Base-by-base conservation (phyloP, 2,113 vertebrate genomes). In the Shinisaurus crocodilurus region DNA sequence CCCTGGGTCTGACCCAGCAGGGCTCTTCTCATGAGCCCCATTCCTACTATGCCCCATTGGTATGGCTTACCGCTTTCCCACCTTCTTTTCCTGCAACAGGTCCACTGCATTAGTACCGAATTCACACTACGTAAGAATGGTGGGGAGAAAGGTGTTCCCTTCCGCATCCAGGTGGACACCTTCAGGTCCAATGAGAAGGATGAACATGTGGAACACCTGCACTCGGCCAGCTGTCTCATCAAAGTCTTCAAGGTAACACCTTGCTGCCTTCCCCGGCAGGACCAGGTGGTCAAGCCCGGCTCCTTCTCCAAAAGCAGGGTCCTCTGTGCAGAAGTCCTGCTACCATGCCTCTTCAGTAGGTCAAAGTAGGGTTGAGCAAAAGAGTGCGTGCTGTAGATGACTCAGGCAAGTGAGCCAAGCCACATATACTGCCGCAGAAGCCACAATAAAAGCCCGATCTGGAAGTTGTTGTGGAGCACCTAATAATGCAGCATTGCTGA, bases 71-170 rank as follows among this genome's bases (percentile, higher is more conserved):
- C 54, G 0, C 4, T 6, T 57, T 2, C 2, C 45, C 43, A 60
- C 70, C 3, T 5, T 48, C 43, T 16, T 45, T n/a, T 29, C 75
- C 20, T 15, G 1, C 20, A 69, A n/a, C 85, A 97, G 95, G 92
- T 96, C 92, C 95, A 96, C 63, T 96, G 95, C 83, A 96, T 96
- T 92, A 96, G 96, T 40, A 96, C 95, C 0, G 95, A 97, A 88
- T 96, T 97, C 91, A 96, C 94, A 0, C 93, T 91, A 45, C 76
- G 85, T 23, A 96, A 96, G 86, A 96, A 96, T 50, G 95, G 96
- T 23, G 94, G 96, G 6, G 95, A 97, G 90, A 97, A 96, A 89
- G 94, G 96, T 0, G 90, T 96, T 1, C 95, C 96, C 1, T 96
- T 97, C 82, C 80, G 84, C 34, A 93, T 96, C 86, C 95, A 95